These are phyloP conservation scores for Gymnocheta viridis DNA, from an alignment of 2,888 invertebrate species.

Conservation along the genomic window DNA sequence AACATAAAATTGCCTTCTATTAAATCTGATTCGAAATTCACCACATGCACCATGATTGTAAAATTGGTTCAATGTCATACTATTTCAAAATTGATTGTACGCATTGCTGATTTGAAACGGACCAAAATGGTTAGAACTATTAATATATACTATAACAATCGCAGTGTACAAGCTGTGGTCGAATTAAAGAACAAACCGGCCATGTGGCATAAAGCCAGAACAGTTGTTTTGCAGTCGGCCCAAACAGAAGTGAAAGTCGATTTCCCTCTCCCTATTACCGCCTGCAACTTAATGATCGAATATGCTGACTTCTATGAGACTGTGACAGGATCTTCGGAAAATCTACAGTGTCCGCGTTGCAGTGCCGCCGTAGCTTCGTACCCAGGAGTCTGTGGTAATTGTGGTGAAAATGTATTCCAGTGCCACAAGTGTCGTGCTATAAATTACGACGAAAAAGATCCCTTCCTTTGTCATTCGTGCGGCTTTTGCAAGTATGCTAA, in stretches of 20 bases:
- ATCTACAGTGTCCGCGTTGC: conserved; percentile 96
- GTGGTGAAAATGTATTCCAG: conserved; percentile 98
- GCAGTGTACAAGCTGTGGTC: conserved; percentile 97
- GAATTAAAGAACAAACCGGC: conserved; percentile 98
- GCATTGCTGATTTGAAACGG: conserved; percentile 96
- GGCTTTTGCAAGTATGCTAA: conserved; percentile 99
- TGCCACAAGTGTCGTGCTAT: conserved; percentile 99
- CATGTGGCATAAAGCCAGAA: conserved; percentile 98
- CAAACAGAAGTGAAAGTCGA: conserved; percentile 98
- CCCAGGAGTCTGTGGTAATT: conserved; percentile 94
- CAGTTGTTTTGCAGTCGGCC: conserved; percentile 93
- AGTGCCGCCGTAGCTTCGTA: conserved; percentile 98
- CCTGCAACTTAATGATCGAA: conserved; percentile 99
- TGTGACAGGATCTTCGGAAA: conserved; percentile 93
- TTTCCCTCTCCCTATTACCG: conserved; percentile 97
- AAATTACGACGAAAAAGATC: conserved; percentile 99
- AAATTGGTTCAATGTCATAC: conserved; percentile 97
- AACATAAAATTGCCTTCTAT: conserved; percentile 96
- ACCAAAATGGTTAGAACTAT: conserved; percentile 98
- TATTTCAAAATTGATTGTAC: conserved; percentile 95
- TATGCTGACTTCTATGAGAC: conserved; percentile 99
- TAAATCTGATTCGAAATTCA: conserved; percentile 98
- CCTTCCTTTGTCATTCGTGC: conserved; percentile 98
- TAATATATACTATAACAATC: conserved; percentile 98
- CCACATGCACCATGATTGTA: conserved; percentile 98